phyloP scores from a whole-genome alignment of 2,888 invertebrate species.

The Eristalinus sepulchralis region DNA sequence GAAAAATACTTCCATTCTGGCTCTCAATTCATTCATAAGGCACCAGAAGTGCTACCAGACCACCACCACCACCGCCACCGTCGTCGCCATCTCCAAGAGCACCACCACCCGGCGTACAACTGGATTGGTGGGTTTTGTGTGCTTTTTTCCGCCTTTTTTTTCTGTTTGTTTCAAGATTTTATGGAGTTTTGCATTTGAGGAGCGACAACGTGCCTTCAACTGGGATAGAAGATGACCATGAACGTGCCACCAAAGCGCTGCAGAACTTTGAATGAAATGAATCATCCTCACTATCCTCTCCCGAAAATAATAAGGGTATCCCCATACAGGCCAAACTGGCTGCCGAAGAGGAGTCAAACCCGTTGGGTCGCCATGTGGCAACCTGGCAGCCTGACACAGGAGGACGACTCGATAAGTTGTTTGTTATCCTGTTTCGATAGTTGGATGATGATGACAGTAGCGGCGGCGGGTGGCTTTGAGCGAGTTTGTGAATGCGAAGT shows the following conservation, averaged over 20 bases:
- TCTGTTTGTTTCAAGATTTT: slow-evolving; percentile 26
- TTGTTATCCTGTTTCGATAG: slow-evolving; percentile 70
- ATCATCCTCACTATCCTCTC: neutral
- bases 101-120: slow-evolving; percentile 57
- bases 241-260: neutral
- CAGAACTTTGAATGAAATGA: slow-evolving; percentile 17
- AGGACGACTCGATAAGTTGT: slow-evolving; percentile 27
- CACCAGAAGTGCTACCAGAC: slow-evolving; percentile 69
- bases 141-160: slow-evolving; percentile 6
- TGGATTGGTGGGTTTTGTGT: slow-evolving; percentile 67
- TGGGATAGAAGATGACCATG: slow-evolving; percentile 35
- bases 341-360: slow-evolving; percentile 66
- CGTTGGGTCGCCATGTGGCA: slow-evolving; percentile 59
- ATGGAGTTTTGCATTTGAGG: slow-evolving; percentile 68
- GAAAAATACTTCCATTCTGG: slow-evolving; percentile 64
- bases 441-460: slow-evolving; percentile 17
- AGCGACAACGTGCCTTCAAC: slow-evolving; percentile 50
- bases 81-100: neutral
- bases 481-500: slow-evolving; percentile 43
- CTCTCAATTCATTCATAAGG: slow-evolving; percentile 70
- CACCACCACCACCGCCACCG: slow-evolving; percentile 35
- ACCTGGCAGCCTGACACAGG: neutral
- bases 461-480: slow-evolving; percentile 52
- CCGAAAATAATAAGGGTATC: slow-evolving; percentile 40
- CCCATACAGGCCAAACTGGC: slow-evolving; percentile 37